Conservation (phyloP, 2,113 vertebrate species). For the Thermophis baileyi region DNA sequence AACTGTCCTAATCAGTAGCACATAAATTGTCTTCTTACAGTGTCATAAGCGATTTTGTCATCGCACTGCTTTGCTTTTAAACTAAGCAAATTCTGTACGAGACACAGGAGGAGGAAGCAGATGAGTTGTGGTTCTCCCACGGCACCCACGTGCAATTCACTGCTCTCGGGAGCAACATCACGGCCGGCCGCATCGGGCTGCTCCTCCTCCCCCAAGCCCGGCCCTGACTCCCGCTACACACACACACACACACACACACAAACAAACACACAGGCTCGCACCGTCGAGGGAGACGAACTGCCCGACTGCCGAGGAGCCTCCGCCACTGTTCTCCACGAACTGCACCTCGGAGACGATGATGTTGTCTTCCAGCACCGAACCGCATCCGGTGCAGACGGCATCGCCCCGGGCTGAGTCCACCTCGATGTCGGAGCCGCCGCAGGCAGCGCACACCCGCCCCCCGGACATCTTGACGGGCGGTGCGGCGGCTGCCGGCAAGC, state of each 20-base stretch:
- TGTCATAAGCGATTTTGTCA: not conserved
- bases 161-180: not conserved
- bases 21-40: not conserved
- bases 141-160: not conserved
- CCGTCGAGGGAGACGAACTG: conserved; percentile 93
- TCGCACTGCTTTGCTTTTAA: not conserved
- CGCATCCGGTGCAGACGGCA: conserved; percentile 90
- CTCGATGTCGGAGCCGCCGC: conserved; percentile 88
- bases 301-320: conserved; percentile 90
- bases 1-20: not conserved
- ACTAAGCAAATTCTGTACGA: not conserved
- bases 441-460: conserved; percentile 77
- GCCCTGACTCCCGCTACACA: not conserved
- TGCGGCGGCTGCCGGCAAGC: not conserved
- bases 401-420: conserved; percentile 89
- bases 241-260: not conserved
- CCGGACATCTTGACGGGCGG: conserved; percentile 72
- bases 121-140: not conserved
- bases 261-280: conserved; percentile 53
- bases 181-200: not conserved
- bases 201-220: not conserved
- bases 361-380: conserved; percentile 94
- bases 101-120: not conserved
- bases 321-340: conserved; percentile 92
- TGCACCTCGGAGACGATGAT: conserved; percentile 96